Evolutionary conservation across 2,113 vertebrate species (phyloP).

Genomic region (Hypocryptadius cinnamomeus): DNA sequence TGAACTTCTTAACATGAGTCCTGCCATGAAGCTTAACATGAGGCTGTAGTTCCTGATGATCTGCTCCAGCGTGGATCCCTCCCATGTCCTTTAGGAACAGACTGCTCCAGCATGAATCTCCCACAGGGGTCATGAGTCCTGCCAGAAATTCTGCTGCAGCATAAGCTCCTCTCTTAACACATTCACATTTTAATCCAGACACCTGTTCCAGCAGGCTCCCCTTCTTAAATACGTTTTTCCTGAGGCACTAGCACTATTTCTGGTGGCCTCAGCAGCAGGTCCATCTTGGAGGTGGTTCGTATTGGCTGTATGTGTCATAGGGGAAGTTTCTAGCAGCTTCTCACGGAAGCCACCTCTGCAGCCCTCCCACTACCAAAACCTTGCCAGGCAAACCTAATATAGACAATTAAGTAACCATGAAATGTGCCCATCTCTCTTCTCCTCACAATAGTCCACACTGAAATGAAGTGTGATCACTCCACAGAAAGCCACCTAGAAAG

Average conservation of each 20-base stretch:
- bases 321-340: not conserved
- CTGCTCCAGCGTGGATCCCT: not conserved
- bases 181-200: not conserved
- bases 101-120: not conserved
- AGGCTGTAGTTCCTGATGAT: not conserved
- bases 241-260: not conserved
- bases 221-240: not conserved
- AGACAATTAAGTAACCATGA: not conserved
- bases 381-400: not conserved
- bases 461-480: not conserved
- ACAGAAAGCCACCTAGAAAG: not conserved
- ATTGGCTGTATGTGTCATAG: not conserved
- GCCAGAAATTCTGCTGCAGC: not conserved
- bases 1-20: not conserved
- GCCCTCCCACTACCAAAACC: not conserved
- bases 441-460: not conserved
- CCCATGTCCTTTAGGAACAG: not conserved
- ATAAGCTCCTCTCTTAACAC: not conserved
- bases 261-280: not conserved
- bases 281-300: not conserved
- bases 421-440: not conserved
- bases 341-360: not conserved
- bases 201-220: not conserved
- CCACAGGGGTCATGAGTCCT: not conserved
- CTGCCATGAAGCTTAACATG: not conserved